phyloP scores from a whole-genome alignment of 2,888 invertebrate genomes.

The Dione juno region DNA sequence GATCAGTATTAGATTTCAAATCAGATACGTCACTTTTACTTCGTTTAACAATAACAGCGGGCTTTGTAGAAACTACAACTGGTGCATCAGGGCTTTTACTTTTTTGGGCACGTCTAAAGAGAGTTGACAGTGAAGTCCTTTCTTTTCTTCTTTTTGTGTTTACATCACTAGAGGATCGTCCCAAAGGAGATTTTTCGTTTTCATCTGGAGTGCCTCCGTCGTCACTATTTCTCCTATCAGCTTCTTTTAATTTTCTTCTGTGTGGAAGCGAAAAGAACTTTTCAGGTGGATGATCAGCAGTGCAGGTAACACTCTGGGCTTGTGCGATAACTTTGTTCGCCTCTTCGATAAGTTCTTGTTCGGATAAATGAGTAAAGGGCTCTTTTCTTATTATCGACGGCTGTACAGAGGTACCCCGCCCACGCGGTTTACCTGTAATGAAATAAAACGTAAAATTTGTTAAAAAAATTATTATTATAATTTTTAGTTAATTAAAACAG shows the following conservation, averaged over 20 bases:
- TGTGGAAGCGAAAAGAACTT: slow-evolving; percentile 88
- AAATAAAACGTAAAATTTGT: slow-evolving; percentile 40
- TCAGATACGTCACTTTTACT: slow-evolving; percentile 87
- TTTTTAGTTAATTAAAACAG: background rate
- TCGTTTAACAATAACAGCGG: slow-evolving; percentile 76
- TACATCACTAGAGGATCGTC: slow-evolving; percentile 84
- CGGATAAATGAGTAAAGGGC: slow-evolving; percentile 87
- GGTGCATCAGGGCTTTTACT: slow-evolving; percentile 79
- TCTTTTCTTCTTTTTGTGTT: slow-evolving; percentile 76
- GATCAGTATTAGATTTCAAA: slow-evolving; percentile 80
- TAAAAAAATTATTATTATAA: slow-evolving; percentile 14
- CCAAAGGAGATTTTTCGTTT: slow-evolving; percentile 68
- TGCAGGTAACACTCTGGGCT: slow-evolving; percentile 88
- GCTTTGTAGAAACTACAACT: slow-evolving; percentile 75
- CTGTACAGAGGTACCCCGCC: slow-evolving; percentile 68
- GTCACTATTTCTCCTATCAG: slow-evolving; percentile 79
- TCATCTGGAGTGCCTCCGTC: slow-evolving; percentile 72
- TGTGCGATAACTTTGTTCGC: slow-evolving; percentile 89
- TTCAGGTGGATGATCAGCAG: slow-evolving; percentile 83
- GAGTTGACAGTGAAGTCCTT: slow-evolving; percentile 86
- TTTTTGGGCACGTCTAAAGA: slow-evolving; percentile 85
- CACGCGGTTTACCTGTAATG: slow-evolving; percentile 78
- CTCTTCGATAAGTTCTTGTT: slow-evolving; percentile 89
- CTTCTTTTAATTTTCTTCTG: slow-evolving; percentile 82
- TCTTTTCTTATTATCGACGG: slow-evolving; percentile 68